phyloP scores from a whole-genome alignment of 30 jellyfish, hydroid and myxozoan species.

The Pelagia noctiluca region DNA sequence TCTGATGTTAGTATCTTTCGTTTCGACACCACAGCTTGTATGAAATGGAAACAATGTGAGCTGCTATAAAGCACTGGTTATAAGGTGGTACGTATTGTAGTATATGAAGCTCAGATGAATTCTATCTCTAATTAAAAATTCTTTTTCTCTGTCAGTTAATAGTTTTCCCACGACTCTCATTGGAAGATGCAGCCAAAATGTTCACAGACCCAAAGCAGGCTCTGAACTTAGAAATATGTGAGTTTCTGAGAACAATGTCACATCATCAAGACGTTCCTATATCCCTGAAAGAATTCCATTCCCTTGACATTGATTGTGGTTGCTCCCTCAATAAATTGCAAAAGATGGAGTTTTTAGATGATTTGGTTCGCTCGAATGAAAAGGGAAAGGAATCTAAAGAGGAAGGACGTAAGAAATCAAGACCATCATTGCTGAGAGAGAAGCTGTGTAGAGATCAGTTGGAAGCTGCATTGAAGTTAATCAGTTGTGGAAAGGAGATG shows the following conservation, averaged over 20 bases:
- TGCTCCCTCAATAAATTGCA: conserved; percentile 8
- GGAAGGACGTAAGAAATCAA: neutral
- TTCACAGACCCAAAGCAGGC: conserved; percentile 4
- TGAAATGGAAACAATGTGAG: neutral
- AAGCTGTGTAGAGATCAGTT: neutral
- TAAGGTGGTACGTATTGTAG: neutral
- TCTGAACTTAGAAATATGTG: conserved; percentile 31
- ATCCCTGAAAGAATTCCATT: neutral
- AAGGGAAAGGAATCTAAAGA: neutral
- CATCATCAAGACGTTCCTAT: conserved; percentile 9
- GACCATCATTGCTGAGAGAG: neutral
- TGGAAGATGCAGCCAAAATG: conserved; percentile 28
- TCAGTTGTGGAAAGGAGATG: neutral
- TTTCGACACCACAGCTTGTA: neutral
- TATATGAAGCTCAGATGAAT: conserved; percentile 8
- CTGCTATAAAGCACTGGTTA: neutral
- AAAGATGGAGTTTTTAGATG: conserved; percentile 26
- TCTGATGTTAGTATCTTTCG: neutral
- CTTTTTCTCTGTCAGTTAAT: neutral
- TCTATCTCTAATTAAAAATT: neutral
- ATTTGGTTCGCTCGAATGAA: neutral
- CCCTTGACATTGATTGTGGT: neutral
- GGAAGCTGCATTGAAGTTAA: neutral
- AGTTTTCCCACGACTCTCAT: neutral
- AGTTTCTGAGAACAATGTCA: conserved; percentile 19